Base-by-base conservation (phyloP, 2,113 vertebrate species). In the Dryoscopus gambensis region DNA sequence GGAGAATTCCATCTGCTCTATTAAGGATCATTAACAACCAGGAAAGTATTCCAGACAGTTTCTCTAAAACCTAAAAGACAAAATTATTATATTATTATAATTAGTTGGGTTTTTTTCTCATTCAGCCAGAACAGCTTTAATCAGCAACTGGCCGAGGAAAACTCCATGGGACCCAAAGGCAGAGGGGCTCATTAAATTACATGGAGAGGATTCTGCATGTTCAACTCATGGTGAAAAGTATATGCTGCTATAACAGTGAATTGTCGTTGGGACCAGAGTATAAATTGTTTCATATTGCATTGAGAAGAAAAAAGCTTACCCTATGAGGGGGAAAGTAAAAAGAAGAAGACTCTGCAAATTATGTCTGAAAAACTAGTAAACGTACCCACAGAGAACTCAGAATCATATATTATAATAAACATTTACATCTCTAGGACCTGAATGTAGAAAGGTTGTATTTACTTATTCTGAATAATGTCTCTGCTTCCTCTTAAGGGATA, bases 1-100 rank as follows among this genome's bases (percentile, higher is more conserved):
- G 46, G 67, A 95, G 74, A 94, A 87, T 91, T 94, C 81, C 84
- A 89, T 94, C 73, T 89, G 74, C 73, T 96, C 84, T 77, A 76
- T 76, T 93, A 91, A 89, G 59, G 49, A 73, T 87, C 44, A 60
- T 82, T 95, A 91, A n/a, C 37, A 94, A 82, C 20, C 44, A 74
- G 31, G 65, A 89, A 93, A 78, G 17, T 68, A 93, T 82, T 95
- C 62, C 62, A 92, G 71, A 49, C 28, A 65, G 62, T 64, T 95
- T 87, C 42, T 79, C 37, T 78, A 68, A 87, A 89, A 75, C 31
- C 13, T 89, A 71, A 87, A 97, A 95, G 49, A 25, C 31, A 64
- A 87, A 94, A 87, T 82, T 89, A 82, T 73, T 75, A 30, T 31
- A 57, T 63, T 84, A 84, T 84, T 77, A 80, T 92, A 87, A 80